Percentiles rank a stretch among this genome's conserved stretches.
phyloP scores from a whole-genome alignment of 92 coral and sea anemone genomes.

The Palythoa grandis region DNA sequence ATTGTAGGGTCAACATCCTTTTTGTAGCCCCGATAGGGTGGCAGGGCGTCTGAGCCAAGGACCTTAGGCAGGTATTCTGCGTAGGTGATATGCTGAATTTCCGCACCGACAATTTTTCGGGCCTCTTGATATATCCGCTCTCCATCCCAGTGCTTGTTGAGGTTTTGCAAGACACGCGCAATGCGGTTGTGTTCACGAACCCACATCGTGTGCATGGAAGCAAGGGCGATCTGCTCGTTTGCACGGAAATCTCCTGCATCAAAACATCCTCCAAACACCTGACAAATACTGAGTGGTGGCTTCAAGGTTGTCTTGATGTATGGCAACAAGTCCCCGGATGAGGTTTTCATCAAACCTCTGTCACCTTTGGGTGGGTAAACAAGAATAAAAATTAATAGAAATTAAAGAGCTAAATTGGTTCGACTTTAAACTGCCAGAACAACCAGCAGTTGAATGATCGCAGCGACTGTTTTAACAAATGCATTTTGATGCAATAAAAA shows the following conservation, averaged over 20 bases:
- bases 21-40: slow-evolving; percentile 76
- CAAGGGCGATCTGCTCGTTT: slow-evolving; percentile 93
- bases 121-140: slow-evolving; percentile 86
- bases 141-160: slow-evolving; percentile 82
- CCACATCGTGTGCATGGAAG: slow-evolving; percentile 97
- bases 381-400: no score
- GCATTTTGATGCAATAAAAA: no score
- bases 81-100: slow-evolving; percentile 92
- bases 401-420: no score
- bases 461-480: no score
- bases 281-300: slow-evolving; percentile 91
- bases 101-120: slow-evolving; percentile 91
- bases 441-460: no score
- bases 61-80: slow-evolving; percentile 84
- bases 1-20: slow-evolving; percentile 78
- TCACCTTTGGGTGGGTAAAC: slow-evolving; percentile 43
- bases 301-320: slow-evolving; percentile 73
- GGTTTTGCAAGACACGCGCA: slow-evolving; percentile 60
- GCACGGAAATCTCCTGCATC: slow-evolving; percentile 98
- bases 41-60: slow-evolving; percentile 71
- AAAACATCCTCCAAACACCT: slow-evolving; percentile 89
- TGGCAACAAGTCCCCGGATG: slow-evolving; percentile 78
- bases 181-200: slow-evolving; percentile 93
- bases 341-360: slow-evolving; percentile 66
- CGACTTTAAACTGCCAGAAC: no score